Percentiles rank a stretch among this genome's conserved stretches.
Conservation (phyloP, 2,797 vertebrate species). For the Hipposideros larvatus region DNA sequence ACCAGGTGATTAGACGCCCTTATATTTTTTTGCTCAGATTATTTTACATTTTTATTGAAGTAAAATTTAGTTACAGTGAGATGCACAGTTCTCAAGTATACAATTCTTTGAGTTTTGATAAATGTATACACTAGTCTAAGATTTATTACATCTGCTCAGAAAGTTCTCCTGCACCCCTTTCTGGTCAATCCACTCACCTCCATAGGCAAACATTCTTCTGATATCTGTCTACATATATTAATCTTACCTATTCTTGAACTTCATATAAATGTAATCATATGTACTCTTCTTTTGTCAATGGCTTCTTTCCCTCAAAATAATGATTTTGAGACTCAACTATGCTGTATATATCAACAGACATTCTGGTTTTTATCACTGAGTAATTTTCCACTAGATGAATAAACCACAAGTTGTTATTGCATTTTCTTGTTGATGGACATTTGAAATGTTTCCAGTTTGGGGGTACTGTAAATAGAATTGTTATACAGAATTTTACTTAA, state of each 20-base stretch:
- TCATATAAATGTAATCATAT: neutral
- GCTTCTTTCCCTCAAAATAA: neutral
- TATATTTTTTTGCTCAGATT: neutral
- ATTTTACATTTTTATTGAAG: conserved; percentile 3
- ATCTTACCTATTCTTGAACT: neutral
- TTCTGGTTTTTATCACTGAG: neutral
- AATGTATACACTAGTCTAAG: neutral
- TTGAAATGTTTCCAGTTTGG: neutral
- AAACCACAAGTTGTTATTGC: neutral
- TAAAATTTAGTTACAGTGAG: neutral
- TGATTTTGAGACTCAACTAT: neutral
- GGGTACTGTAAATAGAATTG: neutral
- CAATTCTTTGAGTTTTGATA: neutral
- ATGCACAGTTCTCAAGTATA: neutral
- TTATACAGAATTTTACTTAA: neutral
- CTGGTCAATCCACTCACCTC: neutral
- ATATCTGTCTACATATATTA: neutral
- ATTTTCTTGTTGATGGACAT: neutral
- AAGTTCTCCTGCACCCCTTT: neutral
- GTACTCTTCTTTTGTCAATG: neutral
- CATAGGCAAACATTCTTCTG: neutral
- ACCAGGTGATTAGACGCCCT: neutral
- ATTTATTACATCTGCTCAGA: neutral
- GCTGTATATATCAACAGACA: neutral
- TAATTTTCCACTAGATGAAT: neutral